These are phyloP conservation scores for Diploscapter pachys DNA, from an alignment of 1,140 invertebrate genomes.

Conservation along the genomic window DNA sequence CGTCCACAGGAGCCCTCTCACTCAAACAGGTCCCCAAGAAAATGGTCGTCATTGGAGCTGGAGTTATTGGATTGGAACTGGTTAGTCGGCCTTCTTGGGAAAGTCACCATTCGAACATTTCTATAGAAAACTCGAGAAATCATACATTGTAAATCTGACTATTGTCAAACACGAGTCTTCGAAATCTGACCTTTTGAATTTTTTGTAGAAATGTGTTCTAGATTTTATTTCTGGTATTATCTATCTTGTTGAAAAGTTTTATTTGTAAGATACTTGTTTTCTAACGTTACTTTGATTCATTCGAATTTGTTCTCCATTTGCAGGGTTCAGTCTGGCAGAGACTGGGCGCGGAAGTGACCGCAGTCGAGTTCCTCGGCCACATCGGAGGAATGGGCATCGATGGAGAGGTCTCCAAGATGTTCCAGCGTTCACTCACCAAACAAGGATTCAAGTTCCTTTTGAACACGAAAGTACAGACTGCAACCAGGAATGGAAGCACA, in stretches of 20 bases:
- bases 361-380: conserved; percentile 84
- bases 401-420: conserved; percentile 88
- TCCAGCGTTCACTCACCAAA: conserved; percentile 86
- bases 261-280: neutral
- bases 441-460: conserved; percentile 94
- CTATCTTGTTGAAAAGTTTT: neutral
- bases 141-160: too few relatives aligned
- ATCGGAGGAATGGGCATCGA: conserved; percentile 97
- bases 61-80: conserved; percentile 95
- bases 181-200: neutral
- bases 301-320: conserved; percentile 18
- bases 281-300: neutral
- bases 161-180: too few relatives aligned
- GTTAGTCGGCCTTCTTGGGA: conserved; percentile 58
- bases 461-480: conserved; percentile 82
- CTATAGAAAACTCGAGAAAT: too few relatives aligned
- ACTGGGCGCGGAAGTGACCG: conserved; percentile 87
- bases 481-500: conserved; percentile 67
- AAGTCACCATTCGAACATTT: too few relatives aligned
- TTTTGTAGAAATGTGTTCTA: conserved; percentile 2
- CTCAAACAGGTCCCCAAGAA: conserved; percentile 83
- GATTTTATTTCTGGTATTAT: too few relatives aligned
- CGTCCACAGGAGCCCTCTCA: conserved; percentile 94
- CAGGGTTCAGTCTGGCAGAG: conserved; percentile 86
- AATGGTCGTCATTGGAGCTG: conserved; percentile 94